Conservation (phyloP, 2,797 vertebrate genomes). For the Poeciliopsis gracilis region DNA sequence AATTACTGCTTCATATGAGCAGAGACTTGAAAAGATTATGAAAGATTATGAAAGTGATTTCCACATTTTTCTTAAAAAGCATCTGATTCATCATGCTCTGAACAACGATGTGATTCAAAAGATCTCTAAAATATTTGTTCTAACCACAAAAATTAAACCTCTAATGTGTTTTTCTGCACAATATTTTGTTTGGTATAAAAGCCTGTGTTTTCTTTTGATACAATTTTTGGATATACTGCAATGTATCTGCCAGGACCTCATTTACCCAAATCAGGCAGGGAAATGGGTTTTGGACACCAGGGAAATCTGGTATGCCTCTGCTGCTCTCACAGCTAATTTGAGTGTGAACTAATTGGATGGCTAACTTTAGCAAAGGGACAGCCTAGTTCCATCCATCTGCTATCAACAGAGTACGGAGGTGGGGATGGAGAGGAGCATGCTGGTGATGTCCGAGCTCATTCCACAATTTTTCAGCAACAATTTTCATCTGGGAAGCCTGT, state of each 20-base stretch:
- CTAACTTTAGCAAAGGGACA: conserved; percentile 81
- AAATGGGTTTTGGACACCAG: conserved; percentile 65
- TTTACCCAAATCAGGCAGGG: conserved; percentile 67
- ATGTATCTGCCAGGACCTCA: conserved; percentile 62
- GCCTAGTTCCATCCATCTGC: conserved; percentile 72
- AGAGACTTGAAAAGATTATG: neutral
- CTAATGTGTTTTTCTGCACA: conserved; percentile 14
- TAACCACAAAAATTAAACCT: neutral
- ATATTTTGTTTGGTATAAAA: conserved; percentile 13
- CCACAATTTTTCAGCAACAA: conserved; percentile 51
- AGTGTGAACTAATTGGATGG: conserved; percentile 81
- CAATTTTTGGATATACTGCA: conserved; percentile 40
- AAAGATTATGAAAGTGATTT: neutral
- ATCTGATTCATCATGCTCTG: neutral
- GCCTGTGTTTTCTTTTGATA: conserved; percentile 29
- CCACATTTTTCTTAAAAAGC: neutral
- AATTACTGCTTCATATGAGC: neutral
- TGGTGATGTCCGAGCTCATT: conserved; percentile 48
- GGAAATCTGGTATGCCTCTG: conserved; percentile 69
- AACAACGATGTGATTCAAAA: conserved; percentile 7
- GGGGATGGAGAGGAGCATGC: conserved; percentile 29
- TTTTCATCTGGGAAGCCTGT: conserved; percentile 22
- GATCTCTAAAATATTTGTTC: conserved; percentile 9
- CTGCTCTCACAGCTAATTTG: conserved; percentile 81
- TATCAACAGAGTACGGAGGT: conserved; percentile 56